Base-by-base conservation (phyloP, 2,888 invertebrate genomes). In the Nasonovia ribisnigri region DNA sequence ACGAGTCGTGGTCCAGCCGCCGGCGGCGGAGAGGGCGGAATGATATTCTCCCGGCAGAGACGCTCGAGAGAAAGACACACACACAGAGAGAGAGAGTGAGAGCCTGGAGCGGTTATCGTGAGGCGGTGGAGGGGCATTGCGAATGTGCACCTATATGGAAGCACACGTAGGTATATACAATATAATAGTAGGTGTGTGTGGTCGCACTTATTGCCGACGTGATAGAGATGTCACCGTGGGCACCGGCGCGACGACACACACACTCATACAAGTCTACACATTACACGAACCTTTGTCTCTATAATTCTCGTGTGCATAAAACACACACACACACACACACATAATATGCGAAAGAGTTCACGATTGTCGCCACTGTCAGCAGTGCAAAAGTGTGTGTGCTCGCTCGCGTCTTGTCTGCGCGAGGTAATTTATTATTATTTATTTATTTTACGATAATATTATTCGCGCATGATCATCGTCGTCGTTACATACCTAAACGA, bases 191-290 rank as follows among this genome's bases (percentile, higher is more conserved):
- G 92, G 92, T 89, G 92, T 89, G 92, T 92, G 92, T 92, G 92
- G 92, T 92, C 92, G 92, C 92, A 92, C 92, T 92, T 92, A 88
- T 92, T 88, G 92, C 51, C 88, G 88, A 92, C 88, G 92, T 89
- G 92, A 92, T 92, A 92, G 92, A 92, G 92, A 92, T 54, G 88
- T 92, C 92, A 92, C 92, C 77, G 92, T 48, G 92, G 87, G 92
- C 92, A 88, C 48, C 67, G 88, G 51, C 48, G 54, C 89, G 89
- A 57, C 60, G 60, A 84, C 90, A 36, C 86, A 88, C 84, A 84
- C 51, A 24, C 87, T n/a, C 48, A 20, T 8, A 77, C 54, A 26
- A 57, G 57, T 57, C 8, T 57, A 26, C 36, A 20, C 77, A 77
- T 36, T 36, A 36, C 67, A 51, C 77, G 42, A 54, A 54, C 92